Evolutionary conservation across 2,113 vertebrate genomes (phyloP).

Genomic region (Panthera uncia): DNA sequence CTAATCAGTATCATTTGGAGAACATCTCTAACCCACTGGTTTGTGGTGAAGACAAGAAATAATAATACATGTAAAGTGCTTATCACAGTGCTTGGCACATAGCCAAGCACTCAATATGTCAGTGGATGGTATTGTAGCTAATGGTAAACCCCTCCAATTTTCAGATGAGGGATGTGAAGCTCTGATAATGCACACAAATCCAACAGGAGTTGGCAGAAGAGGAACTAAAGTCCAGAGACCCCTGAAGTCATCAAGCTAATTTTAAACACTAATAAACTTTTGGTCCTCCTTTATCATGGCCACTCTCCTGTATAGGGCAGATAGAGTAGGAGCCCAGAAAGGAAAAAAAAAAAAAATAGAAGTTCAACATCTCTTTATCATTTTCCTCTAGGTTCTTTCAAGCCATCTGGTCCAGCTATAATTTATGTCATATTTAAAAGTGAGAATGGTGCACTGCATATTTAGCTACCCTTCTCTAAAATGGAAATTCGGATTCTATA

Average conservation of each 20-base stretch:
- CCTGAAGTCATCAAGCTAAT: not conserved
- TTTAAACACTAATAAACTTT: not conserved
- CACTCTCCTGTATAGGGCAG: not conserved
- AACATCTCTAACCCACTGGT: not conserved
- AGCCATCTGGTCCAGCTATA: not conserved
- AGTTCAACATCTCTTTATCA: not conserved
- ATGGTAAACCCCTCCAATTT: not conserved
- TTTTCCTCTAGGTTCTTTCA: not conserved
- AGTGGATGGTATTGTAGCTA: not conserved
- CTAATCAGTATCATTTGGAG: not conserved
- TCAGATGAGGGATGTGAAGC: not conserved
- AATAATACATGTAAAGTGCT: not conserved
- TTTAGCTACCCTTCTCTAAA: slow-evolving; percentile 1
- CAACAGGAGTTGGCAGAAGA: not conserved
- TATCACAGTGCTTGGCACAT: not conserved
- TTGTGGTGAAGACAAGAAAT: not conserved
- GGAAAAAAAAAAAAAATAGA: not conserved
- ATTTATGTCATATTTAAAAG: slow-evolving; percentile 23
- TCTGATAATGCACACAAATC: not conserved
- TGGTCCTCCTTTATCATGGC: not conserved
- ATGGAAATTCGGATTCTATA: not conserved
- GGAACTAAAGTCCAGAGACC: not conserved
- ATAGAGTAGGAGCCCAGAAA: not conserved
- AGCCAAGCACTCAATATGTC: not conserved
- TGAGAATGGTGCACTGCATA: not conserved